Evolutionary conservation across 2,113 vertebrate species (phyloP).

Genomic region (Rhineura floridana): DNA sequence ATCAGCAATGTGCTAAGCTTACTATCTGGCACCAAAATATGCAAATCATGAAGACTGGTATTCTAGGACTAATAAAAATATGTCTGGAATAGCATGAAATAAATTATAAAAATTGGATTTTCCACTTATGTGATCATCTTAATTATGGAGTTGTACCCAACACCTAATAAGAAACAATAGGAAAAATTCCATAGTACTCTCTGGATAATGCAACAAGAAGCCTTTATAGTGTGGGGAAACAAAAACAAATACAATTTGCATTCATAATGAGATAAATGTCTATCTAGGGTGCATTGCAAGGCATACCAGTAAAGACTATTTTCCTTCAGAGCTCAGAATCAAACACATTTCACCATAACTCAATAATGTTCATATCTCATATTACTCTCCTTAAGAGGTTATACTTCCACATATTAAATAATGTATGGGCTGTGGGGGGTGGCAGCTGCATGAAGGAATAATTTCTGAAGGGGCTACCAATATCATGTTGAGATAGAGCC

Average conservation of each 20-base stretch:
- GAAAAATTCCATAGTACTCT: neutral
- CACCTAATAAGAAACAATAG: neutral
- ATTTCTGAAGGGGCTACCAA: neutral
- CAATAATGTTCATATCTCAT: neutral
- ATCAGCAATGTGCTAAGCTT: neutral
- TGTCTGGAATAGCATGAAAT: neutral
- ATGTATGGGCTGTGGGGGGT: too few species aligned
- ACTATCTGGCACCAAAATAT: neutral
- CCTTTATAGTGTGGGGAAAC: neutral
- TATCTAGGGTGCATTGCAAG: neutral
- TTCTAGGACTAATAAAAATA: neutral
- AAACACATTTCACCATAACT: neutral
- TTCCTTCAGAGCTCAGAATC: neutral
- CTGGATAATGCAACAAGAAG: neutral
- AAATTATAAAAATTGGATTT: neutral
- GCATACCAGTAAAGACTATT: neutral
- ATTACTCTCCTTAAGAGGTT: neutral
- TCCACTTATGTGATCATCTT: neutral
- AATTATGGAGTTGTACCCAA: neutral
- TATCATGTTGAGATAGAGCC: too few species aligned
- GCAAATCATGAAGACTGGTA: neutral
- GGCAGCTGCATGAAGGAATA: neutral
- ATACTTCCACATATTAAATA: neutral
- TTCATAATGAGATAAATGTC: constrained; percentile 10
- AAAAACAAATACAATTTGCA: constrained; percentile 5